Percentiles rank a stretch among this genome's conserved stretches.
These are phyloP conservation scores for Zelostemma sp. DNA, from an alignment of 1,140 invertebrate species.

Conservation along the genomic window DNA sequence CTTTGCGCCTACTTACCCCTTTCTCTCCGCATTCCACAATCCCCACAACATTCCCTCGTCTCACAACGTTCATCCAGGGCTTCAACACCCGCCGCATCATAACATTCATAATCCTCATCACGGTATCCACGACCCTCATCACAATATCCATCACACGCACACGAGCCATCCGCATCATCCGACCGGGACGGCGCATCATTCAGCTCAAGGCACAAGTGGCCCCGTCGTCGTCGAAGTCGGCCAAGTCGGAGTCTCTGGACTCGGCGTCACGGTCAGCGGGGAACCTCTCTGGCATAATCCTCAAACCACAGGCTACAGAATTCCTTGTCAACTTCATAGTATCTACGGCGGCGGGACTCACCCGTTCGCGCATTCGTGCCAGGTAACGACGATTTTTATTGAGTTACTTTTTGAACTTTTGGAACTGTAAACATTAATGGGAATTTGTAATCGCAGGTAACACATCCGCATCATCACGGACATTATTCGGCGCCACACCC, in stretches of 20 bases:
- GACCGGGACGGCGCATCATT: slow-evolving; percentile 59
- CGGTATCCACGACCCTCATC: slow-evolving; percentile 51
- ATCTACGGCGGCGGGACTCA: slow-evolving; percentile 62
- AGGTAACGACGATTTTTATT: too few species aligned
- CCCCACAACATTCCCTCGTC: slow-evolving; percentile 50
- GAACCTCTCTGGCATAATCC: slow-evolving; percentile 63
- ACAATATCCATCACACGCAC: slow-evolving; percentile 60
- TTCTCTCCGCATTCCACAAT: slow-evolving; percentile 58
- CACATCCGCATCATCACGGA: slow-evolving; percentile 60
- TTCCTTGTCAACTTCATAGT: slow-evolving; percentile 63
- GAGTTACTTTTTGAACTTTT: too few species aligned
- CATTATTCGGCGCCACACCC: slow-evolving; percentile 60
- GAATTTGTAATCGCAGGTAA: slow-evolving; percentile 50
- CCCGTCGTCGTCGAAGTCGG: slow-evolving; percentile 64
- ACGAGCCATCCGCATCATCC: slow-evolving; percentile 58
- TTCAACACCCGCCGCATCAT: slow-evolving; percentile 53
- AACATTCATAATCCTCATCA: slow-evolving; percentile 53
- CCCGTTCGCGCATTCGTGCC: slow-evolving; percentile 64
- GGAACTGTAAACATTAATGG: too few species aligned
- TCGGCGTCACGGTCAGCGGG: slow-evolving; percentile 61
- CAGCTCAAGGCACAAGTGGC: slow-evolving; percentile 59
- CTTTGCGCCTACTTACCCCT: slow-evolving; percentile 54
- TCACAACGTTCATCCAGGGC: slow-evolving; percentile 57
- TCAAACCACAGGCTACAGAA: slow-evolving; percentile 60
- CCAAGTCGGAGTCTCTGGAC: slow-evolving; percentile 62